Evolutionary conservation across 2,888 invertebrate genomes (phyloP).

Genomic region (Campoplex capitator): DNA sequence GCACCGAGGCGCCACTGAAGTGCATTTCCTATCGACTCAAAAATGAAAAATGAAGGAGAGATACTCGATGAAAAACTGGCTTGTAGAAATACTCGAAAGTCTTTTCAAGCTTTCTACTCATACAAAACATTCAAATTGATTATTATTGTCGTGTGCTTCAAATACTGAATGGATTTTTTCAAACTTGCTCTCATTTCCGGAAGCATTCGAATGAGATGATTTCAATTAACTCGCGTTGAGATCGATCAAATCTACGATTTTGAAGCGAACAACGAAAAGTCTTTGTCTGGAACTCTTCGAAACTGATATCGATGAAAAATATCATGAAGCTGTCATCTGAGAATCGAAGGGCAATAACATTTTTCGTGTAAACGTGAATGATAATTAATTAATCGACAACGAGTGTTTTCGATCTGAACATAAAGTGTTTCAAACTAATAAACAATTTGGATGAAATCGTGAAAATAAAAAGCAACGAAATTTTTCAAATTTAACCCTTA

Average conservation of each 20-base stretch:
- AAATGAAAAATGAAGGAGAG: constrained; percentile 1
- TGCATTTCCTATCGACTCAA: constrained; percentile 16
- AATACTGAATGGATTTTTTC: neutral
- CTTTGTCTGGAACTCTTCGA: no score
- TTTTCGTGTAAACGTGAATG: neutral
- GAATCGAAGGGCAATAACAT: neutral
- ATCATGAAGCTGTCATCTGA: neutral
- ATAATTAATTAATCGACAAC: neutral
- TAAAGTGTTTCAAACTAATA: constrained; percentile 6
- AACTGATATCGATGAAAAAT: neutral
- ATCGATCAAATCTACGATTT: neutral
- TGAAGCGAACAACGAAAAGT: neutral
- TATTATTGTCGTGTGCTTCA: neutral
- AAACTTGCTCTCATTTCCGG: neutral
- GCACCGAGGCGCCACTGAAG: constrained; percentile 74
- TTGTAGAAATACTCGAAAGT: neutral
- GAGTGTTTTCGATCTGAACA: constrained; percentile 17
- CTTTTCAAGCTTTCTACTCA: neutral
- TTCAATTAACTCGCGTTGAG: neutral
- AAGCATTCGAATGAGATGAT: neutral
- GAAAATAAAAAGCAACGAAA: constrained; percentile 15
- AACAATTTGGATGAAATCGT: constrained; percentile 4
- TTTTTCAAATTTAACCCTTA: constrained; percentile 38
- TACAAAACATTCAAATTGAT: neutral
- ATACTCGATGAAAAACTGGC: neutral